phyloP scores from a whole-genome alignment of 2,113 vertebrate species.

The Xiphorhynchus elegans region DNA sequence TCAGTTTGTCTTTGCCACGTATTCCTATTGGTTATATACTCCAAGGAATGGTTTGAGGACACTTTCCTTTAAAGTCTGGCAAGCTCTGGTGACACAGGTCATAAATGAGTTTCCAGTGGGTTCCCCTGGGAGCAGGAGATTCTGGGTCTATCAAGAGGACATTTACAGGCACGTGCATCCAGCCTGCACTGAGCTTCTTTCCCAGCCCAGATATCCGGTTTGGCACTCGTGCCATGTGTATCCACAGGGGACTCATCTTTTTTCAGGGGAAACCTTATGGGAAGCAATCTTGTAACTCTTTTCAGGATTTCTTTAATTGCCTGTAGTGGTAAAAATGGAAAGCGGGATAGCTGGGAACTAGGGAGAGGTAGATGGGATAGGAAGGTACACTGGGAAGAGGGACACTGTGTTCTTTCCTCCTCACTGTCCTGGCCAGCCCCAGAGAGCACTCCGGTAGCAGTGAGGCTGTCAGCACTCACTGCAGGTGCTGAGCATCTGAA shows the following conservation, averaged over 20 bases:
- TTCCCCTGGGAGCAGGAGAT: neutral
- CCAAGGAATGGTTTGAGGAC: neutral
- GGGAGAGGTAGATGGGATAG: neutral
- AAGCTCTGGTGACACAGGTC: neutral
- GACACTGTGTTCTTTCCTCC: neutral
- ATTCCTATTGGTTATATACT: neutral
- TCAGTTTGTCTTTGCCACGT: neutral
- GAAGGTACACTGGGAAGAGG: neutral
- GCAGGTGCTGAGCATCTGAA: neutral
- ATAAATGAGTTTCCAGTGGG: neutral
- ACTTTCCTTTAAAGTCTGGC: neutral
- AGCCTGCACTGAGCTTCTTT: neutral
- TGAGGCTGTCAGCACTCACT: neutral
- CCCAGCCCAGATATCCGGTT: neutral
- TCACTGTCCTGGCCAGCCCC: neutral
- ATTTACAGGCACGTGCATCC: neutral
- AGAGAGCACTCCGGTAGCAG: neutral
- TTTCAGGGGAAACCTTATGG: neutral
- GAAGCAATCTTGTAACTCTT: neutral
- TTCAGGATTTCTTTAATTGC: neutral
- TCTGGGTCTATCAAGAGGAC: neutral
- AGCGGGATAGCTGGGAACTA: neutral
- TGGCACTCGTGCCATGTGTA: accelerated
- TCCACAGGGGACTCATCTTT: neutral
- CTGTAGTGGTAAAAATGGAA: neutral